phyloP scores from a whole-genome alignment of 2,888 invertebrate genomes.

The Apodemia mormo region DNA sequence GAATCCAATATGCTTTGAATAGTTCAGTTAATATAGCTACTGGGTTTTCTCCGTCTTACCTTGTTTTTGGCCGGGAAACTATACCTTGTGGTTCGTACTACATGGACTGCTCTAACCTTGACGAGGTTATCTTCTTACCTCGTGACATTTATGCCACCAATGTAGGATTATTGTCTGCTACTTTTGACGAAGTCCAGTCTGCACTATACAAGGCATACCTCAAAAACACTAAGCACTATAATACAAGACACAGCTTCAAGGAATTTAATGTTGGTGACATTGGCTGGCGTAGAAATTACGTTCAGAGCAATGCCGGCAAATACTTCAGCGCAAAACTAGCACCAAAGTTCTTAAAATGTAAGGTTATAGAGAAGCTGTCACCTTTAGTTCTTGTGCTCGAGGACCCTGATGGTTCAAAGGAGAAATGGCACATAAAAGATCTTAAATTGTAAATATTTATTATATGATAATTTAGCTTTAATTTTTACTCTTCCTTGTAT shows the following conservation, averaged over 20 bases:
- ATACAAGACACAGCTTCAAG: conserved; percentile 29
- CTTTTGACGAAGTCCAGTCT: conserved; percentile 36
- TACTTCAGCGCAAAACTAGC: conserved; percentile 29
- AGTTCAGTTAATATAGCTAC: conserved; percentile 38
- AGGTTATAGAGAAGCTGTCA: not conserved
- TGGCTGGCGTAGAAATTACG: conserved; percentile 29
- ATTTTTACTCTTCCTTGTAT: not conserved
- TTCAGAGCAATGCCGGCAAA: conserved; percentile 25
- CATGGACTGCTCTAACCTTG: conserved; percentile 19
- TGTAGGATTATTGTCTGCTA: conserved; percentile 26
- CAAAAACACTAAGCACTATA: conserved; percentile 34
- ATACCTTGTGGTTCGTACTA: conserved; percentile 30
- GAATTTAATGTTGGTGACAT: conserved; percentile 38
- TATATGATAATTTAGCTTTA: not conserved
- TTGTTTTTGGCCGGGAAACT: conserved; percentile 35
- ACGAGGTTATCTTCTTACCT: conserved; percentile 33
- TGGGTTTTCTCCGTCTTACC: conserved; percentile 34
- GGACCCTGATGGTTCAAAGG: not conserved
- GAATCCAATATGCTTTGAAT: conserved; percentile 38
- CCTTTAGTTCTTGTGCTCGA: not conserved
- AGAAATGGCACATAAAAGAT: not conserved
- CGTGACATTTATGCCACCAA: conserved; percentile 34
- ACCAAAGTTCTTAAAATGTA: conserved; percentile 26
- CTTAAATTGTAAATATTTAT: not conserved
- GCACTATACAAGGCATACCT: conserved; percentile 30